Evolutionary conservation across 2,888 invertebrate species (phyloP), one percentile per base, ranked within the genome.

Genomic region (Limenitis camilla): DNA sequence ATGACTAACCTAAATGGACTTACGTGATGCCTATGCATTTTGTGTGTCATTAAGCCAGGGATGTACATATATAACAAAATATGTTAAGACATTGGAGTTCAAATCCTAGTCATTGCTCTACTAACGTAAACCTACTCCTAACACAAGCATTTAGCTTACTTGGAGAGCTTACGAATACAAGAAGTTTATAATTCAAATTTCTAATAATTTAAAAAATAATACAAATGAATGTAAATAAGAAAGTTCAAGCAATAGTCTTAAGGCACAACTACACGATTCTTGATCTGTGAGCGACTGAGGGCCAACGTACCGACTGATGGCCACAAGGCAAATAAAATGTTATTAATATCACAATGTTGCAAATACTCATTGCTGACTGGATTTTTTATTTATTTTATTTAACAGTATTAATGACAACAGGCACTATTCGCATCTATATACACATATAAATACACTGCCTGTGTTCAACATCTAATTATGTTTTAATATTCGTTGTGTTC

Each of bases 271-370:
- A 41, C 39, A 30, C 28, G 42, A 39, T 49, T 45, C 35, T 55
- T 65, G 61, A 38, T 64, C 61, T 64, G 56, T 65, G 65, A 7
- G 52, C 52, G 51, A 32, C 49, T 53, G 56, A 61, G 63, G 65
- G 64, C 71, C 74, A 72, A 71, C 63, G 73, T 64, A 71, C 75
- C 59, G 63, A 53, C 61, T 66, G 67, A 63, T 68, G 69, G 67
- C 64, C 73, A 69, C 69, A 72, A 72, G 74, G 69, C 67, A 69
- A 76, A 77, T 72, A 73, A 76, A 77, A 74, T 71, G 69, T 70
- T 74, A 74, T 76, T 74, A 73, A 68, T 68, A 67, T 64, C 67
- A 67, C 64, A 65, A 65, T 67, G 69, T 68, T 70, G 74, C 68
- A 65, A 67, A 69, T 61, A 59, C 53, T 61, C 60, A 63, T 64